Percentiles rank a stretch among this genome's conserved stretches.
Evolutionary conservation across 2,113 vertebrate species (phyloP).

Genomic region (Takifugu bimaculatus): DNA sequence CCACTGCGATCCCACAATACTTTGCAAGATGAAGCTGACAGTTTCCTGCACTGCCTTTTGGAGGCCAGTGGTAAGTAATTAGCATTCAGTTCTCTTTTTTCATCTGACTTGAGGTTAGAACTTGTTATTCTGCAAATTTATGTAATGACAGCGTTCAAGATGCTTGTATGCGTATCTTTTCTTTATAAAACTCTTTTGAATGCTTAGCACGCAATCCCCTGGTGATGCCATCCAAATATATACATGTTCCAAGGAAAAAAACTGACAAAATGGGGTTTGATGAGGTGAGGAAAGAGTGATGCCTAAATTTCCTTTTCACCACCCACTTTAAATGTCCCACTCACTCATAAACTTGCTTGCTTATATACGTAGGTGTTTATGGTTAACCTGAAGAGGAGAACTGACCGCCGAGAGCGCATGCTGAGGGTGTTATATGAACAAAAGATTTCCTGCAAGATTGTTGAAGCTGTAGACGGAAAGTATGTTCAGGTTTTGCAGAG

Average conservation of each 20-base stretch:
- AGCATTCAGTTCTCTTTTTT: slow-evolving; percentile 6
- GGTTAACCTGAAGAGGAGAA: slow-evolving; percentile 83
- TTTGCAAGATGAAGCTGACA: slow-evolving; percentile 84
- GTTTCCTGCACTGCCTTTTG: slow-evolving; percentile 82
- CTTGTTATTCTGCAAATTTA: slow-evolving; percentile 5
- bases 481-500: slow-evolving; percentile 57
- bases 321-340: background rate
- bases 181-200: slow-evolving; percentile 53
- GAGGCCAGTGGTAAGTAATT: slow-evolving; percentile 84
- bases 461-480: slow-evolving; percentile 87
- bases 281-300: slow-evolving; percentile 76
- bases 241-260: slow-evolving; percentile 67
- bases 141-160: slow-evolving; percentile 17
- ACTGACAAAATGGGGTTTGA: slow-evolving; percentile 88
- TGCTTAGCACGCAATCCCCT: slow-evolving; percentile 78
- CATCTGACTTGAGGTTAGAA: slow-evolving; percentile 4
- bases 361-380: slow-evolving; percentile 79
- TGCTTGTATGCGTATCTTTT: slow-evolving; percentile 35
- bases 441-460: slow-evolving; percentile 77
- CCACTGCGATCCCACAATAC: slow-evolving; percentile 82
- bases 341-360: background rate
- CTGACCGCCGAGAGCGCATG: slow-evolving; percentile 83
- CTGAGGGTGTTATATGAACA: slow-evolving; percentile 74
- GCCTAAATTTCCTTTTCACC: slow-evolving; percentile 50
- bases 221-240: slow-evolving; percentile 73